Evolutionary conservation across 1,140 invertebrate genomes (phyloP).

Genomic region (Andricus grossulariae): DNA sequence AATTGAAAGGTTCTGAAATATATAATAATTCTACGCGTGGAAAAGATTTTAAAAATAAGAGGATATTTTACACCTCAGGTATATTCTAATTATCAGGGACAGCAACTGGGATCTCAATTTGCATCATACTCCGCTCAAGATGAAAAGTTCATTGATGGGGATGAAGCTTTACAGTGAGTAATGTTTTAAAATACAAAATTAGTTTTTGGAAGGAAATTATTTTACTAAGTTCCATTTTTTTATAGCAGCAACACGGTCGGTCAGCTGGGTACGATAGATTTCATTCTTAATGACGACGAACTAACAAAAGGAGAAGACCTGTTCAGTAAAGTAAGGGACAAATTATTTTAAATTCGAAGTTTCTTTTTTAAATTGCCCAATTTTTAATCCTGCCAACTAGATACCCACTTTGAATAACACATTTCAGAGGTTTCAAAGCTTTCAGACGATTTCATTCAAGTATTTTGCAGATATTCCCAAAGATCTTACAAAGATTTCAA

Average conservation of each 20-base stretch:
- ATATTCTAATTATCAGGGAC: constrained; percentile 79
- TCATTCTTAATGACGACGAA: constrained; percentile 76
- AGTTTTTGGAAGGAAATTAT: constrained; percentile 15
- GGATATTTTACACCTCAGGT: constrained; percentile 67
- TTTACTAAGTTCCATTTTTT: constrained; percentile 33
- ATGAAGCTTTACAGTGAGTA: constrained; percentile 77
- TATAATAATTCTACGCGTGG: neutral
- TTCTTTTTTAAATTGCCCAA: neutral
- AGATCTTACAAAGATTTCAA: too few species aligned
- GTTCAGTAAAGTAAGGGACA: constrained; percentile 76
- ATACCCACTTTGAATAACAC: too few species aligned
- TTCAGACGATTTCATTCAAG: too few species aligned
- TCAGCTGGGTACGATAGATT: constrained; percentile 76
- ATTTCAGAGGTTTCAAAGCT: too few species aligned
- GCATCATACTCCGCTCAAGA: constrained; percentile 69
- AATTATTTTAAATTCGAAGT: neutral
- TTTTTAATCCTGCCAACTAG: too few species aligned
- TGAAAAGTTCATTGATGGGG: constrained; percentile 81
- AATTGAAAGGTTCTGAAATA: neutral
- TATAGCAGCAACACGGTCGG: constrained; percentile 74
- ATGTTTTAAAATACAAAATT: constrained; percentile 1
- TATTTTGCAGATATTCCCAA: too few species aligned
- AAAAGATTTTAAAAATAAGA: constrained; percentile 31
- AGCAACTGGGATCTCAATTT: constrained; percentile 75
- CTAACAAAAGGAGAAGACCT: constrained; percentile 75